These are phyloP conservation scores for Ascidia mentula DNA, from an alignment of 23 tunicate species.

Conservation along the genomic window DNA sequence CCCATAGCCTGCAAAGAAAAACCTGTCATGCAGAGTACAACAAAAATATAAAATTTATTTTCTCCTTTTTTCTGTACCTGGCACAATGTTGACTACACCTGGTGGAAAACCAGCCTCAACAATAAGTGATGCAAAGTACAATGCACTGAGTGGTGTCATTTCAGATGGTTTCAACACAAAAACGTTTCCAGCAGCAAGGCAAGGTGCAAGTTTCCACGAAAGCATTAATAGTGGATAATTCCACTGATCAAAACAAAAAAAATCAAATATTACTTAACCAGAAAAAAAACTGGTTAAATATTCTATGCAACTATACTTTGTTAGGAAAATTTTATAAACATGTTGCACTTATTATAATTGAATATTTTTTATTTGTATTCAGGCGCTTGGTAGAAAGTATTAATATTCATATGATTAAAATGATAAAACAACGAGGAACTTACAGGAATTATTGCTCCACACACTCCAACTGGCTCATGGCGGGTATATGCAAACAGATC, in stretches of 20 bases:
- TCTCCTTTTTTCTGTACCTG: conserved; percentile 17
- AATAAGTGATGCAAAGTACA: conserved; percentile 48
- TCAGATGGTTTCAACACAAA: conserved; percentile 51
- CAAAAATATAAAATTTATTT: no score
- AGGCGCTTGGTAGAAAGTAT: no score
- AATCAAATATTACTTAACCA: no score
- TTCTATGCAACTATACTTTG: no score
- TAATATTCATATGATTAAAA: no score
- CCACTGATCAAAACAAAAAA: no score
- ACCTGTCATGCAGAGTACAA: no score
- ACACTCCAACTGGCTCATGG: conserved; percentile 74
- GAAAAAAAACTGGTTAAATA: no score
- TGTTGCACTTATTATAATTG: no score
- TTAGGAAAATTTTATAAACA: no score
- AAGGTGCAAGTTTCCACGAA: conserved; percentile 57
- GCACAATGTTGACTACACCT: conserved; percentile 50
- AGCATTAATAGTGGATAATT: conserved; percentile 37
- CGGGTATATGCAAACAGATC: conserved; percentile 56
- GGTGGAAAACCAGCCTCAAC: conserved; percentile 75
- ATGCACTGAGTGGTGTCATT: conserved; percentile 46
- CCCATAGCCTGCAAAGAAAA: conserved; percentile 51
- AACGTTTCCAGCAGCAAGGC: conserved; percentile 49
- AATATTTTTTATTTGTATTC: no score
- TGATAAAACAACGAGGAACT: conserved; percentile 2
- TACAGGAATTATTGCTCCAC: conserved; percentile 86